Evolutionary conservation across 2,888 invertebrate genomes (phyloP), one percentile per base, ranked within the genome.

Genomic region (Athalia circularis): DNA sequence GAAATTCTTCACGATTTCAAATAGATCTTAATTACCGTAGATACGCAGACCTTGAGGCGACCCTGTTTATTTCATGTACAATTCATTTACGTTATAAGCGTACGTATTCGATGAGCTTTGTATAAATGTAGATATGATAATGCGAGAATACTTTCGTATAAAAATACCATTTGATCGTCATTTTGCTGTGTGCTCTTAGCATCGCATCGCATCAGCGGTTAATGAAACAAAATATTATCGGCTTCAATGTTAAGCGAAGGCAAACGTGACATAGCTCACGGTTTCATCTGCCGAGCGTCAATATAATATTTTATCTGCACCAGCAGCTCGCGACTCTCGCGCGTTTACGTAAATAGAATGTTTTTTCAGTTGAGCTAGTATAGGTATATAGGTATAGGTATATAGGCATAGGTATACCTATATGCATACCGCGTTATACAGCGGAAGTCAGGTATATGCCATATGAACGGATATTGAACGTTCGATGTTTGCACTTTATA

Each of bases 211-310:
- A 11, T 54, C 11, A 54, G 54, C 54, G 4, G 5, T 9, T 47
- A 72, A 72, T 47, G 13, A n/a, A 72, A 59, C 59, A 45, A 72
- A 59, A 72, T 59, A 59, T 13, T 72, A 72, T 72, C 57, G 29
- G 57, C 45, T 59, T 5, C 9, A 4, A 47, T 48, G 11, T 64
- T 9, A 47, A 45, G 45, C 72, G 45, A n/a, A 13, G 75, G 62
- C 75, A 75, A 75, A 75, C 75, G 75, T 75, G 75, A 75, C 52
- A 64, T 50, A 43, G 48, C 62, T 75, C 75, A 75, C 62, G 75
- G 11, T 75, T 75, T 64, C 15, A 8, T 15, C 13, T 15, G 29
- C 29, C 29, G 29, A 29, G 29, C 29, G 29, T 29, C 29, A 29
- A 29, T 29, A n/a, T 54, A 8, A 54, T 54, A 11, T 29, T 29